A percentile compares a stretch with the other conserved stretches of the same genome.
These are phyloP conservation scores for Dinomys branickii DNA, from an alignment of 2,113 vertebrate species.

Conservation along the genomic window DNA sequence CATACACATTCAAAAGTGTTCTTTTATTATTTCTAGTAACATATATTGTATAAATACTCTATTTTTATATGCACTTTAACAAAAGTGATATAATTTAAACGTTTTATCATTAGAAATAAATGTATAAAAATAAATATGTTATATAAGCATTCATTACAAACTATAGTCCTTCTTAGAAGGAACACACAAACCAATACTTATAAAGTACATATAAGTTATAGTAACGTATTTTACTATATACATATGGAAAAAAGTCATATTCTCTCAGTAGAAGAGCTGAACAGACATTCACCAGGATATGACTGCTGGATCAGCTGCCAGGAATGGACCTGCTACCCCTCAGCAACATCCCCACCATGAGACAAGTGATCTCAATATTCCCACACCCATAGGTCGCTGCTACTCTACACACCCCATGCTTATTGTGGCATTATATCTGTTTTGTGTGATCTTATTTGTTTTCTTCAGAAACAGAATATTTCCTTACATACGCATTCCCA, in stretches of 20 bases:
- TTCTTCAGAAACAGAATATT: not conserved
- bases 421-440: not conserved
- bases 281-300: slow-evolving; percentile 84
- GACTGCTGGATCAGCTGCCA: slow-evolving; percentile 81
- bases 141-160: slow-evolving; percentile 91
- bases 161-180: slow-evolving; percentile 96
- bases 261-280: slow-evolving; percentile 87
- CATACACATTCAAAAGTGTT: slow-evolving; percentile 84
- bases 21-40: slow-evolving; percentile 92
- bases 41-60: slow-evolving; percentile 99
- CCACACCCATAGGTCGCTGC: not conserved
- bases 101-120: slow-evolving; percentile 94
- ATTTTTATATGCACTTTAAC: slow-evolving; percentile 97
- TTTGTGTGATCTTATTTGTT: not conserved
- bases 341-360: slow-evolving; percentile 81
- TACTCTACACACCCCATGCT: not conserved
- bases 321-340: slow-evolving; percentile 89
- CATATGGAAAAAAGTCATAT: slow-evolving; percentile 87
- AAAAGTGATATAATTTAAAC: slow-evolving; percentile 96
- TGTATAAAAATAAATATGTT: slow-evolving; percentile 99
- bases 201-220: slow-evolving; percentile 93
- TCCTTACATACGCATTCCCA: not conserved
- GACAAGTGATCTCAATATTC: slow-evolving; percentile 55
- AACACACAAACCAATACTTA: slow-evolving; percentile 94
- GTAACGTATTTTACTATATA: slow-evolving; percentile 89